Evolutionary conservation across 2,113 vertebrate species (phyloP), one percentile per base, ranked within the genome.

Genomic region (Platichthys stellatus): DNA sequence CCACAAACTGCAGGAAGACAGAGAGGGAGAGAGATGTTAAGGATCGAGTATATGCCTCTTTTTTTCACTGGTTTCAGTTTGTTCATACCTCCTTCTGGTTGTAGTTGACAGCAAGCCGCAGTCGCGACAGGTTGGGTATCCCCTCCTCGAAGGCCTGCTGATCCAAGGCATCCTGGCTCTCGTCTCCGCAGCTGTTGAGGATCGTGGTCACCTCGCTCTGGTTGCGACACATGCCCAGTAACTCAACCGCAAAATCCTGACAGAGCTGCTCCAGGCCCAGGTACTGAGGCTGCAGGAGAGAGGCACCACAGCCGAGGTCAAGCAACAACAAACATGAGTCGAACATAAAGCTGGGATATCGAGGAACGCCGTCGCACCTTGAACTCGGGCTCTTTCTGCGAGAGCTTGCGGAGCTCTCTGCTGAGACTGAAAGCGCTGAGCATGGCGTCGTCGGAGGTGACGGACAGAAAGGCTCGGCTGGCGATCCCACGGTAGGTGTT

Each of bases 151-250:
- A 97, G 54, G 93, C 92, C 86, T 96, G 95, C 58, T 92, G 84
- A 0, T 95, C 87, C 26, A 93, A 10, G 11, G 92, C 84, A 0
- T 95, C 93, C 53, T 94, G 92, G 15, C 89, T 93, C 40, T 94
- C 88, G 4, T 94, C 91, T 5, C 92, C 92, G 24, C 92, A 89
- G 91, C 95, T 95, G 60, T 96, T 97, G 60, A 98, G 93, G 67
- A 98, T 95, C 0, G 95, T 96, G 0, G 95, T 96, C 80, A 98
- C 96, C 86, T 97, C 96, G 0, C 96, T 96, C 91, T 98, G 96
- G 86, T 98, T 97, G 63, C 94, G 93, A 79, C 97, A 98, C 97
- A 97, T 97, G 45, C 96, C 96, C 70, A 98, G 92, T 80, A 98
- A 84, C 87, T 98, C 96, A 26, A 97, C 96, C 0, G 96, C 93